A percentile compares a stretch with the other conserved stretches of the same genome.
phyloP scores from a whole-genome alignment of 2,113 vertebrate genomes.

The Phalacrocorax carbo region DNA sequence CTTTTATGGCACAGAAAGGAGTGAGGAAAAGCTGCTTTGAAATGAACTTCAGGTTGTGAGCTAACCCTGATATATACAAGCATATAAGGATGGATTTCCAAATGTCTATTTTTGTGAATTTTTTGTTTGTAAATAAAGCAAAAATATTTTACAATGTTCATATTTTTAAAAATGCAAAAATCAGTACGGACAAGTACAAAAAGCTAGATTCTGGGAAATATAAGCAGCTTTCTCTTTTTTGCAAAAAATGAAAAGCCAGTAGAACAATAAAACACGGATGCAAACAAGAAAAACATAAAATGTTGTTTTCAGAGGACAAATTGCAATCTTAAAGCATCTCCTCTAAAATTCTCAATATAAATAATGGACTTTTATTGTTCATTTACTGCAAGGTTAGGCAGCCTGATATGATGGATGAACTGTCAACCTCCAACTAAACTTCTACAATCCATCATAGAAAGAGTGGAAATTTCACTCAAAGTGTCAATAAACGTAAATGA shows the following conservation, averaged over 20 bases:
- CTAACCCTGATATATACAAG: background rate
- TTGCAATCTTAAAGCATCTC: conserved; percentile 6
- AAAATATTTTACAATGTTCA: background rate
- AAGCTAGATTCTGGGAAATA: background rate
- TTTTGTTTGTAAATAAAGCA: background rate
- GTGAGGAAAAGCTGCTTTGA: background rate
- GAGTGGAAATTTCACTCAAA: conserved; percentile 64
- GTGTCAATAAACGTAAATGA: conserved; percentile 64
- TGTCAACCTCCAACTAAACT: conserved; percentile 83
- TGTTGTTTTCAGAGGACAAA: conserved; percentile 5
- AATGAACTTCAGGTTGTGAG: background rate
- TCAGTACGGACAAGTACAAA: background rate
- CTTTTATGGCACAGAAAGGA: background rate
- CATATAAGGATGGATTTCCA: background rate
- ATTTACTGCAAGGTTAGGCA: conserved; percentile 92
- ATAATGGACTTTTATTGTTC: conserved; percentile 83
- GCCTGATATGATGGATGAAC: conserved; percentile 86
- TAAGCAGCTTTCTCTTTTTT: background rate
- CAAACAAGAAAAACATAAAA: background rate
- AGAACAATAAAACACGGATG: background rate
- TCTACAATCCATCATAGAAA: conserved; percentile 79
- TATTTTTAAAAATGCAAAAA: background rate
- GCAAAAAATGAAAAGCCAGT: background rate
- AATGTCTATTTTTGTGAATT: background rate
- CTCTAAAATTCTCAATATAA: conserved; percentile 63